Evolutionary conservation across 2,888 invertebrate species (phyloP), one percentile per base, ranked within the genome.

Genomic region (Sclerodermus sp.): DNA sequence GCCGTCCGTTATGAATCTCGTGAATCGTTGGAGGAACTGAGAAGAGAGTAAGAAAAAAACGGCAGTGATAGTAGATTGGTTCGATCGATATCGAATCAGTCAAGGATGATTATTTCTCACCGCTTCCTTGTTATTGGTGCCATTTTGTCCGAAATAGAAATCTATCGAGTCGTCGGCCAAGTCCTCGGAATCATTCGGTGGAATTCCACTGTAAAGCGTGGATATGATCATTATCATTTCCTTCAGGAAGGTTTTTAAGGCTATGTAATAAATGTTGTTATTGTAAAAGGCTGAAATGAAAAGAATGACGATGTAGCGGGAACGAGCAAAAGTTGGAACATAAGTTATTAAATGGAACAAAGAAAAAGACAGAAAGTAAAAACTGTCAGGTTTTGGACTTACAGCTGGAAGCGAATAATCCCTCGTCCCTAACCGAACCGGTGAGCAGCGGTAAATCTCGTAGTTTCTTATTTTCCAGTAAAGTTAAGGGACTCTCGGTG

Each of bases 391-490:
- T n/a, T n/a, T n/a, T n/a, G n/a, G n/a, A n/a, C 42, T 49, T 18
- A 64, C 66, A 16, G 45, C 44, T 40, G 8, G 51, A 53, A 2
- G 61, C 18, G 10, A 59, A 1, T 1, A 64, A 51, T 37, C 62
- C 66, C 47, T 67, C 67, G 32, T 66, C 49, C 15, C 42, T 51
- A n/a, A 57, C 57, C n/a, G 49, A 31, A 9, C 67, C 66, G 16
- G 37, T 36, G 8, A 67, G 60, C 30, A 51, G 57, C 4, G 64
- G 63, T 14, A 51, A 44, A 45, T 67, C 62, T 17, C 42, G 52
- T 15, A 55, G 39, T 47, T 55, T 53, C 1, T 50, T 45, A 23
- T n/a, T n/a, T 10, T 53, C 41, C 8, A 61, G 47, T 10, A 42
- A 43, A 37, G 57, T 42, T 2, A 49, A 31, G 0, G 66, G 66